A percentile compares a stretch with the other conserved stretches of the same genome.
These are phyloP conservation scores for Pinctada fucata DNA, from an alignment of 2,888 invertebrate species.

Conservation along the genomic window DNA sequence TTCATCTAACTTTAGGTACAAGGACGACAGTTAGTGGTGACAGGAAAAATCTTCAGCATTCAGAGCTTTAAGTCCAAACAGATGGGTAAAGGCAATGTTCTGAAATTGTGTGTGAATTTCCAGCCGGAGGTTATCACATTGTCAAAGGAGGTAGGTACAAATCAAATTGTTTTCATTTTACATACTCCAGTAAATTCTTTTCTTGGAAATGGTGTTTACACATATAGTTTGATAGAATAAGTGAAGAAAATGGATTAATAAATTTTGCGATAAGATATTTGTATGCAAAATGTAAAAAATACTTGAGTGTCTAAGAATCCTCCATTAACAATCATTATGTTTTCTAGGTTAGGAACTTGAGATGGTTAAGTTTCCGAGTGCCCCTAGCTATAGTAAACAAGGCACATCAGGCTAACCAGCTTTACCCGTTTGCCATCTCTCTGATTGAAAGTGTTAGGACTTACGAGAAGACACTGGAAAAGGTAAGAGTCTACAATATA, in stretches of 20 bases:
- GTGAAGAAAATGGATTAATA: no score
- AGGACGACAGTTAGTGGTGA: slow-evolving; percentile 94
- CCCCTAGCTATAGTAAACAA: slow-evolving; percentile 99
- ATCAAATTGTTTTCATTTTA: not conserved
- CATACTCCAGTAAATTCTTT: no score
- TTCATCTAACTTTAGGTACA: slow-evolving; percentile 80
- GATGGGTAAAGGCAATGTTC: slow-evolving; percentile 81
- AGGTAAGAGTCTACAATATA: slow-evolving; percentile 82
- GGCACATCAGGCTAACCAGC: slow-evolving; percentile 98
- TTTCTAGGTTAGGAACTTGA: slow-evolving; percentile 88
- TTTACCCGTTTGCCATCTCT: slow-evolving; percentile 99
- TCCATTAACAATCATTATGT: not conserved
- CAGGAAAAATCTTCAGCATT: slow-evolving; percentile 95
- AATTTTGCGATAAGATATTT: no score
- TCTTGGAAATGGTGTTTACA: no score
- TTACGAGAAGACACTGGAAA: slow-evolving; percentile 97
- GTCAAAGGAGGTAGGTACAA: slow-evolving; percentile 89
- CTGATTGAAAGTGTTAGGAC: slow-evolving; percentile 97
- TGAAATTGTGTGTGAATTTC: slow-evolving; percentile 91
- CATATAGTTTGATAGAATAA: no score
- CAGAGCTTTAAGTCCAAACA: slow-evolving; percentile 80
- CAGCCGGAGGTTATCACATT: slow-evolving; percentile 98
- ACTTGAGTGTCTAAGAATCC: no score
- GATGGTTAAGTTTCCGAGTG: slow-evolving; percentile 96
- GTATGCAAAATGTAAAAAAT: no score